Base-by-base conservation (phyloP, 2,797 vertebrate genomes). In the Acanthis flammea region DNA sequence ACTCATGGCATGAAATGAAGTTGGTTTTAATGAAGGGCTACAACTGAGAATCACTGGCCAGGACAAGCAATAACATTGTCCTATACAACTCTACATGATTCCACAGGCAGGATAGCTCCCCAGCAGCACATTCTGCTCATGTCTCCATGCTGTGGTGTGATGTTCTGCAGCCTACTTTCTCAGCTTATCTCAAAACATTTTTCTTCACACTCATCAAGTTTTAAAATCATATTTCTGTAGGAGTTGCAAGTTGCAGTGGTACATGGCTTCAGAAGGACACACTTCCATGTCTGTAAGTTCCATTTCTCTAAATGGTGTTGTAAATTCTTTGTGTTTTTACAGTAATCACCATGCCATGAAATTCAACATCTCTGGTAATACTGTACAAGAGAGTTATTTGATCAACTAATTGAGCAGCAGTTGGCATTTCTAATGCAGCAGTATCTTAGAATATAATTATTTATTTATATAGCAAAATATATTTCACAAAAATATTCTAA, bases 1-100 rank as follows among this genome's bases (percentile, higher is more conserved):
- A 44, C 8, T 42, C 3, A 15, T 7, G 14, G 14, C 48, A 25
- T 0, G 1, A 84, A 39, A 47, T 2, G 0, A 35, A 54, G 10
- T 3, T 73, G 51, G 3, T 57, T 63, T 62, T n/a, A 27, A 14
- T 58, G 42, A 76, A 45, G 12, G 35, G 5, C 13, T 62, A 0
- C 10, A 35, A 17, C 14, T 23, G 15, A 73, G 25, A 19, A 33
- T 41, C 19, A 14, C 6, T 14, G 24, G 11, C 35, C n/a, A 76
- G 63, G 2, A 47, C 54, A 45, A 44, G 5, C 7, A 44, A 17
- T 7, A 24, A 9, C 8, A 2, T 25, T 63, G 28, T 45, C 23
- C 30, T 53, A 0, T 41, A 6, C 10, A 58, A 11, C 9, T 22
- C 12, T 19, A 4, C 14, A 31, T 2, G 0, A 57, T 57, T 57